Conservation (phyloP, 2,113 vertebrate genomes). For the Hippolais icterina region DNA sequence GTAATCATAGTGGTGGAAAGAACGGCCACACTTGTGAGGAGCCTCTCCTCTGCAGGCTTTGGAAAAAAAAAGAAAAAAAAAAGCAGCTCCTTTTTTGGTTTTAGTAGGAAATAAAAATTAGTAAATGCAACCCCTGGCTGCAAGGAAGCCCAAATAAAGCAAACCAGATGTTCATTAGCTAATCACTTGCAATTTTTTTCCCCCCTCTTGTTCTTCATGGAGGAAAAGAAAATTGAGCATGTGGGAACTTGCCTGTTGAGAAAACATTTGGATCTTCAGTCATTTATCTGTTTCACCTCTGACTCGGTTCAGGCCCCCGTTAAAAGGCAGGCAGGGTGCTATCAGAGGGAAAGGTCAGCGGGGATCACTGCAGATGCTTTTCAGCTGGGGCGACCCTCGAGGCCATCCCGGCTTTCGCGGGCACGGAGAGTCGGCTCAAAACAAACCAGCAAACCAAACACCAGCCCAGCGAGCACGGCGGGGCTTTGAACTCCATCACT, state of each 20-base stretch:
- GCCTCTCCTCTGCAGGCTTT: not conserved
- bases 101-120: conserved; percentile 61
- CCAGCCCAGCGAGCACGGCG: rapidly evolving
- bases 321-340: conserved; percentile 47
- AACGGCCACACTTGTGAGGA: conserved; percentile 13
- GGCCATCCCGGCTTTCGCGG: conserved; percentile 2
- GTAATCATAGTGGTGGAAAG: conserved; percentile 51
- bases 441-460: conserved; percentile 5
- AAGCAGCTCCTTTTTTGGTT: not conserved
- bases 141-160: conserved; percentile 57
- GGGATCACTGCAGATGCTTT: conserved; percentile 61
- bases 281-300: conserved; percentile 67
- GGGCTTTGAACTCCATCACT: conserved; percentile 25
- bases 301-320: conserved; percentile 31
- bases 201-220: conserved; percentile 25
- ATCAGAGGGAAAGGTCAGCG: conserved; percentile 59
- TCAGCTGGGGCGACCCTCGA: conserved; percentile 46
- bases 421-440: not conserved
- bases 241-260: conserved; percentile 54
- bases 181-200: conserved; percentile 45
- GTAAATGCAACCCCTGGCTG: conserved; percentile 51
- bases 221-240: conserved; percentile 53
- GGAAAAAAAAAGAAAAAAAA: not conserved
- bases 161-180: conserved; percentile 66
- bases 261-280: conserved; percentile 61